Evolutionary conservation across 30 jellyfish, hydroid and myxozoan genomes (phyloP), one percentile per base, ranked within the genome.

Genomic region (Catostylus mosaicus): DNA sequence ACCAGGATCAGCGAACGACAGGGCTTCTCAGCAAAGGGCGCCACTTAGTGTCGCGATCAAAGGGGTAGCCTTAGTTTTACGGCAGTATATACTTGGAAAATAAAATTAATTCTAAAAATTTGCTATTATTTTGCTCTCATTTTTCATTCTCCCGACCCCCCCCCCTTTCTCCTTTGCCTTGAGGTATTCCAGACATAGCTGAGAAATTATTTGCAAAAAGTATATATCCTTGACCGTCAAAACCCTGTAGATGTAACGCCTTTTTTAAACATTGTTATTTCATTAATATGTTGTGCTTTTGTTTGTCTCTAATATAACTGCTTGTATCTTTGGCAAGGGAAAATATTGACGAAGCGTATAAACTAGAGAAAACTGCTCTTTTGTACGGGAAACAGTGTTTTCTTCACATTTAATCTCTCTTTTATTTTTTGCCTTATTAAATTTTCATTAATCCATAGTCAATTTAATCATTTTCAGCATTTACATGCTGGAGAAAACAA

Each of bases 371-470:
- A 18, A 59, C 38, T 59, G 40, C 19, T n/a, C 38, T 59, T 59
- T 23, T 22, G 36, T 22, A 37, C 36, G 40, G 34, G 59, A 34
- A 35, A 23, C 32, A 18, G 45, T 37, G 64, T 68, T 36, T 26
- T 68, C 36, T 68, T 64, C 64, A 74, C 85, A 74, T 27, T 40
- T 27, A 74, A 74, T 60, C 75, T 35, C 22, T 43, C 43, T 43
- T 40, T 40, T 74, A 31, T 74, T 50, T 33, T 32, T 5, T 22
- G 29, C 75, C 34, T 47, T 74, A 74, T 74, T 52, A 74, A 50
- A 33, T 74, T 74, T 74, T 74, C 75, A 74, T 74, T 74, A 48
- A 50, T 74, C 85, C 73, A 37, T 31, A 19, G 72, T 50, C 85
- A 46, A 27, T 34, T 54, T 74, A 74, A 74, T 74, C 85, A 33